Conservation (phyloP, 2,888 invertebrate genomes). For the Orchestes rusci region DNA sequence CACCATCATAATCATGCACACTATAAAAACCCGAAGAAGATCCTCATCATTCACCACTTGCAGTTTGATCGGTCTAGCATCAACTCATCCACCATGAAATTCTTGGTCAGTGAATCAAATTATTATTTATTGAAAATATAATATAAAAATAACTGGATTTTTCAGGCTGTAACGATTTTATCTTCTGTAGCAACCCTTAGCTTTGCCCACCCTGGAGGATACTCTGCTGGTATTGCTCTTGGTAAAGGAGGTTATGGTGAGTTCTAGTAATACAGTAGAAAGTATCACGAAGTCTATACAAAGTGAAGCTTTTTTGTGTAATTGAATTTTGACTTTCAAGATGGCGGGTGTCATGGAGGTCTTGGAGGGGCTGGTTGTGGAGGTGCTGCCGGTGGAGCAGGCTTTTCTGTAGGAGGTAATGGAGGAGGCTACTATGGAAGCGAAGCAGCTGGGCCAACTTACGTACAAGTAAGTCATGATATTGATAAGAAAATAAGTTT, state of each 20-base stretch:
- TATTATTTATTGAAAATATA: too few species aligned
- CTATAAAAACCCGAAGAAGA: too few species aligned
- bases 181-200: slow-evolving; percentile 22
- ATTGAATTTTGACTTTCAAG: too few species aligned
- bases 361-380: slow-evolving; percentile 18
- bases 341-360: slow-evolving; percentile 14
- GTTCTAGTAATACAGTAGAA: too few species aligned
- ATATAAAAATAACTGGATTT: too few species aligned
- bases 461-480: slow-evolving; percentile 17
- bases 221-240: too few species aligned
- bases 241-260: slow-evolving; percentile 18
- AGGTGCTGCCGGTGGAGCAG: slow-evolving; percentile 17
- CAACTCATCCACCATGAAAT: slow-evolving; percentile 21
- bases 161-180: slow-evolving; percentile 22
- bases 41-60: slow-evolving; percentile 25
- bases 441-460: slow-evolving; percentile 22
- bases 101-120: slow-evolving; percentile 25
- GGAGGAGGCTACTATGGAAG: slow-evolving; percentile 23
- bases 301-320: too few species aligned
- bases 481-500: background rate
- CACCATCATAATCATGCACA: too few species aligned
- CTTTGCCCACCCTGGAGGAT: slow-evolving; percentile 19
- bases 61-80: slow-evolving; percentile 23
- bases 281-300: too few species aligned
- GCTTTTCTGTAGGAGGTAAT: slow-evolving; percentile 16